A percentile compares a stretch with the other conserved stretches of the same genome.
phyloP scores from a whole-genome alignment of 2,888 invertebrate species.

The Hecatera dysodea region DNA sequence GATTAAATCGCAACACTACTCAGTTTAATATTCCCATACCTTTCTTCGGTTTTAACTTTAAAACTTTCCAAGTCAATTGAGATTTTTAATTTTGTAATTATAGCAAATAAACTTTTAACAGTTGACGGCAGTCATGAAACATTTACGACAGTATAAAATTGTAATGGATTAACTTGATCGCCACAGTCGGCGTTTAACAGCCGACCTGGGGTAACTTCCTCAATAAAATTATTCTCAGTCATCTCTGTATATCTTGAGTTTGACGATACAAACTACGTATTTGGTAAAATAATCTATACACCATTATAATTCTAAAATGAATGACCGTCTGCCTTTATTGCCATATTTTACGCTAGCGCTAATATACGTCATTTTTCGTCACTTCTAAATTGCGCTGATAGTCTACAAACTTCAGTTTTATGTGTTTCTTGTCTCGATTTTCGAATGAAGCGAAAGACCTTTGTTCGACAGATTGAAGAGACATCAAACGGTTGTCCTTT shows the following conservation, averaged over 20 bases:
- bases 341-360: constrained; percentile 7
- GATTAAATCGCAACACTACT: constrained; percentile 42
- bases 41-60: constrained; percentile 44
- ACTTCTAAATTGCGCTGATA: constrained; percentile 45
- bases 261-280: constrained; percentile 63
- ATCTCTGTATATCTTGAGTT: constrained; percentile 66
- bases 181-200: constrained; percentile 84
- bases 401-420: constrained; percentile 33
- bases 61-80: constrained; percentile 62
- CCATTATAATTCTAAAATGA: constrained; percentile 10
- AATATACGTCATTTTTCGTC: constrained; percentile 16
- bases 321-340: constrained; percentile 8
- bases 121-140: constrained; percentile 85
- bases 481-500: constrained; percentile 50
- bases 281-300: constrained; percentile 26
- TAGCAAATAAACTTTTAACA: constrained; percentile 79
- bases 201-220: constrained; percentile 86
- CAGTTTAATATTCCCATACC: constrained; percentile 28
- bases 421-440: constrained; percentile 39
- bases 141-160: constrained; percentile 88
- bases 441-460: constrained; percentile 37
- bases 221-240: constrained; percentile 87
- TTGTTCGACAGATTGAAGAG: constrained; percentile 26
- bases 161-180: constrained; percentile 89
- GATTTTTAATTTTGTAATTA: constrained; percentile 76